Base-by-base conservation (phyloP, 2,888 invertebrate species). In the Drosophila melanosoma region DNA sequence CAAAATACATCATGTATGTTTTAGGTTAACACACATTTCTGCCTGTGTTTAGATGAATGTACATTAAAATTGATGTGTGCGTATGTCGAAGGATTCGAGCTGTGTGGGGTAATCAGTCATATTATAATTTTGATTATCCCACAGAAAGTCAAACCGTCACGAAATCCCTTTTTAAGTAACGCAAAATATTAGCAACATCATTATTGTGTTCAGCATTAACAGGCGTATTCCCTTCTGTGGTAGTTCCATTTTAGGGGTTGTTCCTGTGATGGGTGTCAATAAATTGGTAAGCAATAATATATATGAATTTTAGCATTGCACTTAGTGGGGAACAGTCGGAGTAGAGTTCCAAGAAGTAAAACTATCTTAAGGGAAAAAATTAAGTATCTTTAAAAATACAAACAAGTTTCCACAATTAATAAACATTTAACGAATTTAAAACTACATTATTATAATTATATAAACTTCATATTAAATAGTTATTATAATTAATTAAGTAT, bases 101-200 rank as follows among this genome's bases (percentile, higher is more conserved):
- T 3, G n/a, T n/a, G n/a, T n/a, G 73, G 81, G 83, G 90, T 86
- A 92, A 93, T 92, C 92, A 92, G 91, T 93, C 92, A 93, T 92
- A 92, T 92, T 92, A 91, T 92, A 93, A 92, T 92, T 91, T 89
- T 82, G 91, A 91, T 93, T 92, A 93, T 92, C 93, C 91, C 92
- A 91, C 90, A 91, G 89, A 83, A 84, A 91, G 91, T 90, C 91
- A 83, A 84, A 90, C 86, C 82, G 91, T 91, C 93, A 93, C 93
- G 93, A 91, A 92, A 84, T 81, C 81, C 83, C 81, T 79, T 81
- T 79, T 79, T 79, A 71, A 73, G 74, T 49, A 71, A 61, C 68
- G 54, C 69, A 67, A 69, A 82, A 79, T 83, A 71, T 81, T 75
- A 80, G 72, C 82, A 76, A 66, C 76, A 77, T 76, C 75, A 80